Percentiles rank a stretch among this genome's conserved stretches.
phyloP scores from a whole-genome alignment of 64 coral and sea anemone genomes.

The Pachyseris speciosa region DNA sequence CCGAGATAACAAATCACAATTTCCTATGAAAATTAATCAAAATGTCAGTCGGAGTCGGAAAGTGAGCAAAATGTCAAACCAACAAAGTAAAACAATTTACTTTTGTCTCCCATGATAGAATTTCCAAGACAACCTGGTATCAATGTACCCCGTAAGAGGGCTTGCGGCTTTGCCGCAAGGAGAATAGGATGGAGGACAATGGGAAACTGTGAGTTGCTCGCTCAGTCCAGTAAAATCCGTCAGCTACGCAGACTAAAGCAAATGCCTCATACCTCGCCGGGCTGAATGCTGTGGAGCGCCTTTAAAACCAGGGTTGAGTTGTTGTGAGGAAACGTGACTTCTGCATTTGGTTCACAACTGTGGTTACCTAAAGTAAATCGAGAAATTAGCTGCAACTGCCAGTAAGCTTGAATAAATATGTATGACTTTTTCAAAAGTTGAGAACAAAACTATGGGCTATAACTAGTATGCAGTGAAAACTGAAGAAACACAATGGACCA shows the following conservation, averaged over 20 bases:
- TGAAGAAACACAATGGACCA: not conserved
- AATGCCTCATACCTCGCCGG: conserved; percentile 59
- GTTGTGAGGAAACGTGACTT: conserved; percentile 86
- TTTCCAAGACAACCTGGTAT: no score
- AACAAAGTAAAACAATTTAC: not conserved
- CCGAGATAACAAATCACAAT: conserved; percentile 89
- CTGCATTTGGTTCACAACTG: conserved; percentile 88
- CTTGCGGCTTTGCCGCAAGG: no score
- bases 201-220: no score
- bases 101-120: no score
- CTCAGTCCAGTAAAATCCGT: no score
- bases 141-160: no score
- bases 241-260: no score
- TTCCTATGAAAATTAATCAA: conserved; percentile 59
- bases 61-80: not conserved
- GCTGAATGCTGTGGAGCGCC: conserved; percentile 68
- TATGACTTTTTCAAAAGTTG: no score
- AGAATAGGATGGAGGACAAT: no score
- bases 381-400: not conserved
- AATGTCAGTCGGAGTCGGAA: not conserved
- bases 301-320: conserved; percentile 78
- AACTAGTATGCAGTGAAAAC: not conserved
- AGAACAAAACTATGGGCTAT: not conserved
- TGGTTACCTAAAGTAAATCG: conserved; percentile 71
- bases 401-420: no score